Conservation (phyloP, 1,140 invertebrate species). For the Copidosoma floridanum region DNA sequence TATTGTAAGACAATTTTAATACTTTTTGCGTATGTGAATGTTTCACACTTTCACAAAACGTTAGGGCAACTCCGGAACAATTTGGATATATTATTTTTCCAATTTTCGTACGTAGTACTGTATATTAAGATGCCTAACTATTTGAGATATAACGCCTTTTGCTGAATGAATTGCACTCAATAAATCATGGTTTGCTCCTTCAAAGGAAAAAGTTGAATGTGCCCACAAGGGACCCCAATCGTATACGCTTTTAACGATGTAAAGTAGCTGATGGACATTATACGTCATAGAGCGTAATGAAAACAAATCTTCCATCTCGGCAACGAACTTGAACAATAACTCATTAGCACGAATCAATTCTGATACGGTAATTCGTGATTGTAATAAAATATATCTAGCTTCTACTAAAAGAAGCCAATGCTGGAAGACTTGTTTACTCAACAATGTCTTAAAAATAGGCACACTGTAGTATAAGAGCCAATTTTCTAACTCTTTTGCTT, state of each 20-base stretch:
- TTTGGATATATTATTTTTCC: no score
- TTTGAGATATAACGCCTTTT: background rate
- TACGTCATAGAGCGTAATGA: background rate
- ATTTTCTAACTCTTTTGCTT: constrained; percentile 27
- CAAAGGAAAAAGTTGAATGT: constrained; percentile 4
- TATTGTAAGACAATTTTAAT: no score
- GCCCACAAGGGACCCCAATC: background rate
- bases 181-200: background rate
- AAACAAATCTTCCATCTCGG: background rate
- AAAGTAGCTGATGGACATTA: background rate
- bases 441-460: constrained; percentile 4
- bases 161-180: background rate
- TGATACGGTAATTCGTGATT: background rate
- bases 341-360: background rate
- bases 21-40: no score
- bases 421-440: background rate
- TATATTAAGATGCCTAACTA: no score
- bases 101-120: no score
- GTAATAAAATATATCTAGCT: constrained; percentile 1
- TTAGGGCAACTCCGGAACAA: no score
- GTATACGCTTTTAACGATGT: background rate
- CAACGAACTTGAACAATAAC: background rate
- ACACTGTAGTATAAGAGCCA: constrained; percentile 24
- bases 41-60: no score
- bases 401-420: constrained; percentile 22